These are phyloP conservation scores for Phacellophora camtschatica DNA, from an alignment of 30 jellyfish, hydroid and myxozoan species.

Conservation along the genomic window DNA sequence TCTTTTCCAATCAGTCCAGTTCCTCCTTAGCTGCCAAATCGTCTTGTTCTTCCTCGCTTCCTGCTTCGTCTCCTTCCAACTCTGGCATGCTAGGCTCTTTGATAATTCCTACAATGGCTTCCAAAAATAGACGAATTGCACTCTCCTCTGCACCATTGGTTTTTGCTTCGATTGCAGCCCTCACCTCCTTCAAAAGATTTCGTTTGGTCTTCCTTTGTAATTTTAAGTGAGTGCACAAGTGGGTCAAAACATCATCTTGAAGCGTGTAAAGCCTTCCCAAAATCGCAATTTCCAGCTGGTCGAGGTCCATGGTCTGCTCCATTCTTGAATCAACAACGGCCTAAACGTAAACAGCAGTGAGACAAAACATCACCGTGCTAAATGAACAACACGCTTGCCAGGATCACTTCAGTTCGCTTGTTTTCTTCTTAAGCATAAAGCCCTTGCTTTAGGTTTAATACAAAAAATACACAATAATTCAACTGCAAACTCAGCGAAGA, in stretches of 20 bases:
- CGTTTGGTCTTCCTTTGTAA: slow-evolving; percentile 27
- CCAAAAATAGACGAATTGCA: slow-evolving; percentile 4
- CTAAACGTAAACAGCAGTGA: not conserved
- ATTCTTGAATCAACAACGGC: slow-evolving; percentile 4
- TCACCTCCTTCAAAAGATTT: not conserved
- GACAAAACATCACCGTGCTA: not conserved
- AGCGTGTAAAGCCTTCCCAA: slow-evolving; percentile 13
- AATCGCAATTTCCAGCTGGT: slow-evolving; percentile 12
- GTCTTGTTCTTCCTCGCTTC: not conserved
- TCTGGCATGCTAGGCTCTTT: slow-evolving; percentile 1
- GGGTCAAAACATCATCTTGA: slow-evolving; percentile 8
- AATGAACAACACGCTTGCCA: not conserved
- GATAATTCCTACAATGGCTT: not conserved
- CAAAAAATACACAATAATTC: not conserved
- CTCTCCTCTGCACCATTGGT: slow-evolving; percentile 21
- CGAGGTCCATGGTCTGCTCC: not conserved
- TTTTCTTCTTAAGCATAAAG: not conserved
- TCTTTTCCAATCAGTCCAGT: not conserved
- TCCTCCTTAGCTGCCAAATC: not conserved
- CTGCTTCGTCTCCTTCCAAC: not conserved
- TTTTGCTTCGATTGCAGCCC: slow-evolving; percentile 17
- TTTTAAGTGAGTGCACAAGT: not conserved
- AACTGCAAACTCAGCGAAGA: not conserved
- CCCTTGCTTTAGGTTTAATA: slow-evolving; percentile 1
- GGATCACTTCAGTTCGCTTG: not conserved